phyloP scores from a whole-genome alignment of 2,888 invertebrate genomes.

The Tipula unca region DNA sequence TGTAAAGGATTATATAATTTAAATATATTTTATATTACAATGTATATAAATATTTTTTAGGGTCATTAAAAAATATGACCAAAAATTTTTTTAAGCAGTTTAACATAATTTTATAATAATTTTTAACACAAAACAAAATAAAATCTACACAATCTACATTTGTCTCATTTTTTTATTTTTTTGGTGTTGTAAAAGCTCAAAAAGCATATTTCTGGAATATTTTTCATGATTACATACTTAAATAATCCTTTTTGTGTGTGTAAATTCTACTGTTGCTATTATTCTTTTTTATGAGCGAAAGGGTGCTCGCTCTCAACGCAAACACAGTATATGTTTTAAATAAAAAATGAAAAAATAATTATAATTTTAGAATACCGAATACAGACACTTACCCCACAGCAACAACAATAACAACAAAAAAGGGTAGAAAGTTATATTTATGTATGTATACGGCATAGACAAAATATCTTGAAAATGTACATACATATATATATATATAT shows the following conservation, averaged over 20 bases:
- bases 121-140: background rate
- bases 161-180: background rate
- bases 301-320: slow-evolving; percentile 8
- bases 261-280: slow-evolving; percentile 8
- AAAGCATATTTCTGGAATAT: background rate
- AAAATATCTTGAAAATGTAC: background rate
- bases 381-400: background rate
- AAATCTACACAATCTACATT: background rate
- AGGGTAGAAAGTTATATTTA: background rate
- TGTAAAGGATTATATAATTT: background rate
- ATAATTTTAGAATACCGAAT: background rate
- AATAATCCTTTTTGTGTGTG: background rate
- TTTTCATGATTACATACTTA: slow-evolving; percentile 10
- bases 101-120: slow-evolving; percentile 4
- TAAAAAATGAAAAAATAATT: background rate
- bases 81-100: background rate
- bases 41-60: background rate
- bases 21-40: background rate
- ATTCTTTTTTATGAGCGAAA: background rate
- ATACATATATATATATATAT: too few species aligned
- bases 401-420: background rate
- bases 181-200: background rate
- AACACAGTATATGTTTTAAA: background rate
- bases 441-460: background rate
- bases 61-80: background rate